Base-by-base conservation (phyloP, 1,140 invertebrate species). In the Cydia fagiglandana region DNA sequence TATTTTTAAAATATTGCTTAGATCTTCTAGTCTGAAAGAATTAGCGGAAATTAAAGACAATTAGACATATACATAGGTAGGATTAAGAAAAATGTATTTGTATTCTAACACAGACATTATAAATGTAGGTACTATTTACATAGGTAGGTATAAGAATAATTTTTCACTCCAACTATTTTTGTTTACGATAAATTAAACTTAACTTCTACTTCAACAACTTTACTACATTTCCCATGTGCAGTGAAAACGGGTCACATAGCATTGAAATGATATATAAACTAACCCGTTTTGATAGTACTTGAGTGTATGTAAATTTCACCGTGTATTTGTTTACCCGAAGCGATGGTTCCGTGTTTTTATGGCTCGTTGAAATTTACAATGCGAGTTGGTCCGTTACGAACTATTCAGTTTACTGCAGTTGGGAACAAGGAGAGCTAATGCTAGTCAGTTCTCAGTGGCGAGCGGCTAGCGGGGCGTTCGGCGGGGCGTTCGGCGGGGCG, bases 371-470 rank as follows among this genome's bases (percentile, higher is more conserved):
- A 61, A 61, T 61, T 61, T 61, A 61, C 50, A 53, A 53, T 24
- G 56, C 20, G 24, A 61, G 56, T 61, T 61, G 56, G 17, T 61
- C 17, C 56, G 56, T 24, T 24, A 24, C 53, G n/a, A 61, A 24
- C 56, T 61, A 61, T 20, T 24, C 56, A 61, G 56, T 61, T 61
- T 61, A 61, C 56, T 61, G 20, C 56, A 61, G 56, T 61, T 61
- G 56, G 56, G n/a, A 53, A 53, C 50, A 17, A 24, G 53, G 53
- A 56, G 53, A 56, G 53, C 53, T 61, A 61, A 61, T 24, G 56
- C 20, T 61, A 12, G 56, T 24, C 20, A 20, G 56, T 61, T 24
- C 12, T 15, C 12, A 47, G 45, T 47, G 12, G 13, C 13, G 45
- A 47, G 45, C 45, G 45, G 10, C 10, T 13, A 15, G 41, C 41